These are phyloP conservation scores for Paedocypris sp. DNA, from an alignment of 2,113 vertebrate genomes.

Conservation along the genomic window DNA sequence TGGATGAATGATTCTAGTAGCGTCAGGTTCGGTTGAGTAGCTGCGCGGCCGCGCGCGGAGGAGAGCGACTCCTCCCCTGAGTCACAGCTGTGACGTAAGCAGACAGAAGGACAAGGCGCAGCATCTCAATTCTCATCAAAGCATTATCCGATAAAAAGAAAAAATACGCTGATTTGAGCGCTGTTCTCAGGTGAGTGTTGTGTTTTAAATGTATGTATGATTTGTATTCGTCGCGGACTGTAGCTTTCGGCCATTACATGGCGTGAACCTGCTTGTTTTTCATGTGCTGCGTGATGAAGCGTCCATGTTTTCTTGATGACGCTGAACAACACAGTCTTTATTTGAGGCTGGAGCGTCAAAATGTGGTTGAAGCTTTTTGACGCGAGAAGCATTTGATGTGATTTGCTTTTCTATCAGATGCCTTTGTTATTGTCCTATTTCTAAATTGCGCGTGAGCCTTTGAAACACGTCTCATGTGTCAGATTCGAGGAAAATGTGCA, in stretches of 20 bases:
- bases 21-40: conserved; percentile 32
- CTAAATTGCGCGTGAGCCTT: too few species aligned
- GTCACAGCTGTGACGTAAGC: conserved; percentile 42
- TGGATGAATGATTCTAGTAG: too few species aligned
- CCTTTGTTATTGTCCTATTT: too few species aligned
- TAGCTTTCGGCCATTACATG: not conserved
- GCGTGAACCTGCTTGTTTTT: not conserved
- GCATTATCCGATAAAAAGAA: not conserved
- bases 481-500: too few species aligned
- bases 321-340: conserved; percentile 1
- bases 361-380: not conserved
- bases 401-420: too few species aligned
- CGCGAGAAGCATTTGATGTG: not conserved
- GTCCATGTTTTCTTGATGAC: conserved; percentile 39
- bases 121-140: conserved; percentile 26
- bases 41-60: conserved; percentile 10
- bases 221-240: not conserved
- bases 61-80: conserved; percentile 36
- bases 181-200: conserved; percentile 49
- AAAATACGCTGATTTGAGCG: conserved; percentile 29
- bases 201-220: too few species aligned
- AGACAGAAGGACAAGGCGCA: conserved; percentile 27
- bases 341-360: not conserved
- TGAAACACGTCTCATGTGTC: too few species aligned
- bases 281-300: conserved; percentile 22